Conservation (phyloP, 2,888 invertebrate genomes). For the Mesorhabditis sp. region DNA sequence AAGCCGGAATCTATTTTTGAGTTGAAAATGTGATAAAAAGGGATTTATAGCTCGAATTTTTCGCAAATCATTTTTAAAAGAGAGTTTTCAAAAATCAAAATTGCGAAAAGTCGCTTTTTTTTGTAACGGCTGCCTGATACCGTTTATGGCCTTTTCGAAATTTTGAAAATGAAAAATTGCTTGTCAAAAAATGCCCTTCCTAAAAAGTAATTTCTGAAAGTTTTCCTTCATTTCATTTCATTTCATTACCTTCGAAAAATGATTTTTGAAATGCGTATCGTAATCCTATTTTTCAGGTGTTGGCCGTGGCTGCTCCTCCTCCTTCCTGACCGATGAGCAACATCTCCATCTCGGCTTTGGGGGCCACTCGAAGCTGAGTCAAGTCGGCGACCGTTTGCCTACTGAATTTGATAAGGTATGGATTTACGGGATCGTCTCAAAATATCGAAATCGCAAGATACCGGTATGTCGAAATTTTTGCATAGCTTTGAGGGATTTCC, state of each 20-base stretch:
- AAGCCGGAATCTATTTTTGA: slow-evolving; percentile 1
- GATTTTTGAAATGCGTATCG: too few species aligned
- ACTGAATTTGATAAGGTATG: slow-evolving; percentile 48
- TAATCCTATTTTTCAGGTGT: slow-evolving; percentile 27
- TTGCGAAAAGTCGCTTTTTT: too few species aligned
- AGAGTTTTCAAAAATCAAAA: not conserved
- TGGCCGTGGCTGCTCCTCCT: slow-evolving; percentile 45
- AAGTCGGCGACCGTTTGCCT: slow-evolving; percentile 44
- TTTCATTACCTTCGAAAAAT: too few species aligned
- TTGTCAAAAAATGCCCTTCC: too few species aligned
- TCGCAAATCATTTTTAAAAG: not conserved
- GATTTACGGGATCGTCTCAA: not conserved
- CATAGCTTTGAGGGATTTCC: not conserved
- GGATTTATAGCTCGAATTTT: not conserved
- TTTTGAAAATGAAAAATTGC: too few species aligned
- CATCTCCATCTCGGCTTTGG: slow-evolving; percentile 46
- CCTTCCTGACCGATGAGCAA: slow-evolving; percentile 49
- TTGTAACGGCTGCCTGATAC: too few species aligned
- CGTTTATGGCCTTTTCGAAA: too few species aligned
- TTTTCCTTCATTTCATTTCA: too few species aligned
- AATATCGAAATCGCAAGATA: not conserved
- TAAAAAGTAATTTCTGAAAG: too few species aligned
- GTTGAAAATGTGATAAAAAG: not conserved
- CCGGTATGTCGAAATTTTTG: not conserved
- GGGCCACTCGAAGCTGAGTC: slow-evolving; percentile 36